A percentile compares a stretch with the other conserved stretches of the same genome.
Evolutionary conservation across 2,113 vertebrate species (phyloP).

Genomic region (Erinaceus europaeus): DNA sequence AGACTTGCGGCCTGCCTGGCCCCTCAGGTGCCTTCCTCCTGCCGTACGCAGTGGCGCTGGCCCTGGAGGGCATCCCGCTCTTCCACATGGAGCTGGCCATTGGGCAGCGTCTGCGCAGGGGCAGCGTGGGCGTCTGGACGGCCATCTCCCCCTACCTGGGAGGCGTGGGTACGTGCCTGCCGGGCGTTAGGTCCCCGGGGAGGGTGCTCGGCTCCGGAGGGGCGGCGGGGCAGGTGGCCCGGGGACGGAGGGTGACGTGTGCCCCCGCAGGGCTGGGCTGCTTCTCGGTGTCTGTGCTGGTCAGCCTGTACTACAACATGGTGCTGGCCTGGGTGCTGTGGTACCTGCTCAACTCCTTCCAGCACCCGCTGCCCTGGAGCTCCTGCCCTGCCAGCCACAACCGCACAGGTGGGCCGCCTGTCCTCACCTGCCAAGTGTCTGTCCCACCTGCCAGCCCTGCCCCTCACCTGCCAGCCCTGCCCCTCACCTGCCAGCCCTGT

Average conservation of each 20-base stretch:
- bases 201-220: fast-evolving
- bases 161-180: slow-evolving; percentile 83
- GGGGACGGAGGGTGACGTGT: neutral
- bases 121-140: slow-evolving; percentile 89
- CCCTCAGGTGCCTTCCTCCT: slow-evolving; percentile 92
- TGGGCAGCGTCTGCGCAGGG: slow-evolving; percentile 88
- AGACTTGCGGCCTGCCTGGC: neutral
- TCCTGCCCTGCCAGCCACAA: slow-evolving; percentile 84
- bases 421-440: too few relatives aligned
- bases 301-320: slow-evolving; percentile 89
- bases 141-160: slow-evolving; percentile 88
- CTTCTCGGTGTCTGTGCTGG: slow-evolving; percentile 81
- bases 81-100: slow-evolving; percentile 91
- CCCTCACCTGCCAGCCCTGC: neutral
- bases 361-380: slow-evolving; percentile 90
- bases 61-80: slow-evolving; percentile 91
- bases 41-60: slow-evolving; percentile 89
- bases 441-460: neutral
- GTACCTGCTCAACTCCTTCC: slow-evolving; percentile 92
- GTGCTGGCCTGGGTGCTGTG: slow-evolving; percentile 91
- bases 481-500: too few relatives aligned
- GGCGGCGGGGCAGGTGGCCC: neutral
- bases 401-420: slow-evolving; percentile 79
- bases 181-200: neutral
- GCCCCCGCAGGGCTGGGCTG: slow-evolving; percentile 81